Evolutionary conservation across 1,140 invertebrate species (phyloP), one percentile per base, ranked within the genome.

Genomic region (Holcopasites calliopsidis): DNA sequence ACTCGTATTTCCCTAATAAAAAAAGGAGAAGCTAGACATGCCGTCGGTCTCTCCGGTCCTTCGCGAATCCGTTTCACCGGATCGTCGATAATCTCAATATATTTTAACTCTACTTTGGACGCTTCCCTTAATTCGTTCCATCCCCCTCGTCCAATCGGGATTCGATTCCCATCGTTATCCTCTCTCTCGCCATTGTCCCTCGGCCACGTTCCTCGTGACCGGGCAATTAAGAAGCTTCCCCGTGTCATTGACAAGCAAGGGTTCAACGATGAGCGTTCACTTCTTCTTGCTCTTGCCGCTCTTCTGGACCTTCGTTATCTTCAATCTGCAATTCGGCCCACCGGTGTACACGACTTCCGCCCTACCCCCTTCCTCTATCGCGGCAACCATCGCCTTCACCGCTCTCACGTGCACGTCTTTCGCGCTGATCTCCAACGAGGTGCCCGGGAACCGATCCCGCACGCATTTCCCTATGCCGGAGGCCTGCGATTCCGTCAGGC

Each of bases 261-360:
- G 35, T 21, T 26, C n/a, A 3, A 3, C 21, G 16, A 2, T 5
- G 4, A 6, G 1, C 18, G 18, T n/a, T 87, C 84, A 88, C 75
- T 88, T 89, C 50, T 86, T 87, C 54, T 86, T 85, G 2, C 47
- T 60, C 28, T 87, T 86, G n/a, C 82, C 76, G 60, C 60, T 86
- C 72, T 89, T 89, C 44, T 87, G 87, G 1, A 88, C 11, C 64
- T 88, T 89, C 0, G 83, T 86, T 55, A 88, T 87, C 57, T 88
- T 88, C 21, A 89, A 21, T 28, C 87, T 54, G 38, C 90, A 92
- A 58, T 74, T 87, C 0, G 89, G 85, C 0, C 91, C 90, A 3
- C 91, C 91, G 16, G 90, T 84, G 64, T 91, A 92, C 6, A 89
- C 76, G 1, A 92, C 90, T 44, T 92, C 91, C 16, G 89, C 88